Evolutionary conservation across 2,888 invertebrate genomes (phyloP), one percentile per base, ranked within the genome.

Genomic region (Alcis repandata): DNA sequence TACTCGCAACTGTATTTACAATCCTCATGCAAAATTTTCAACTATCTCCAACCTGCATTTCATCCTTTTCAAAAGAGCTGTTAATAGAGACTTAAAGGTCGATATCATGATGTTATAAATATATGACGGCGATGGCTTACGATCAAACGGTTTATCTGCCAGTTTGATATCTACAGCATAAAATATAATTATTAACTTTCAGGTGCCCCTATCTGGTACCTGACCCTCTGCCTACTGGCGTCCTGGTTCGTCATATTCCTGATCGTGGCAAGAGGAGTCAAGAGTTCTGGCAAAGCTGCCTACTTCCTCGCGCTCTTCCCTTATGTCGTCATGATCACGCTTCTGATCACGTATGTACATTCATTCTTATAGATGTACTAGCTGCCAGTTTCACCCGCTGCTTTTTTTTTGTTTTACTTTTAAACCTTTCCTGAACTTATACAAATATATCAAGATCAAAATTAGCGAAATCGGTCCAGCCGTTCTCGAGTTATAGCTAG

Each of bases 231-330:
- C 60, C 90, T 97, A 4, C 83, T 96, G 3, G 89, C 90, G 1
- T 94, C 96, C 0, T 97, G 97, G 97, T 56, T 95, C 2, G 83
- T 95, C 0, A 95, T 96, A 32, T 97, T 96, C 79, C 74, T 95
- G 4, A 95, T 96, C 59, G 95, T 97, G 46, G 93, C 96, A n/a
- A 95, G 94, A 69, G 97, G 97, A 10, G 96, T 97, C 0, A 95
- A 96, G 83, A 96, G 96, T 79, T 96, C 97, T 0, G 97, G 97
- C 52, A 97, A 97, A 85, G 96, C 96, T 0, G 95, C 98, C 0
- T 98, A 98, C 87, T 97, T 98, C 86, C 95, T 98, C 13, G 98
- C 98, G 0, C 86, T 98, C 1, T 97, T 97, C 83, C 98, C 98
- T 0, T 97, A 97, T 78, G 94, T 96, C 3, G 95, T 98, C 52